Conservation (phyloP, 2,888 invertebrate species). For the Epistrophe grossulariae region DNA sequence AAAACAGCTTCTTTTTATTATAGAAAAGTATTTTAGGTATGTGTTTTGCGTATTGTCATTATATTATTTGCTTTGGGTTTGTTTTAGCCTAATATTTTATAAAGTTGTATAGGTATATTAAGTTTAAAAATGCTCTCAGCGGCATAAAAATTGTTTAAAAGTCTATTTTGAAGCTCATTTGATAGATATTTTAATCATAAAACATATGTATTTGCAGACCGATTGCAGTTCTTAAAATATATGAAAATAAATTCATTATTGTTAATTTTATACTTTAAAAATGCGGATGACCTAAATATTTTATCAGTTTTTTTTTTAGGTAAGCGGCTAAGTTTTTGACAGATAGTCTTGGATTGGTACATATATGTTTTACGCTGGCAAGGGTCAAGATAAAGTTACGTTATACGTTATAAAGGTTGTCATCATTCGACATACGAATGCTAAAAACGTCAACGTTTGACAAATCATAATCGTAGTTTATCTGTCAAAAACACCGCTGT, state of each 20-base stretch:
- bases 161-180: constrained; percentile 60
- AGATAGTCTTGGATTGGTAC: not conserved
- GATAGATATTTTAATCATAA: constrained; percentile 32
- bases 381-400: too few relatives aligned
- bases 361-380: not conserved
- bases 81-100: constrained; percentile 23
- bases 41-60: constrained; percentile 56
- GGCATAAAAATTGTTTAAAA: constrained; percentile 31
- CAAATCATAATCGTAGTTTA: not conserved
- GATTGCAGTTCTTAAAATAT: constrained; percentile 11
- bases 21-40: constrained; percentile 34
- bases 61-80: constrained; percentile 31
- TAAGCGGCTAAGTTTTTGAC: not conserved
- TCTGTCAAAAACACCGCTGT: not conserved
- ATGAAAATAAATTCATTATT: constrained; percentile 10
- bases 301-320: not conserved
- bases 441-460: not conserved
- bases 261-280: not conserved
- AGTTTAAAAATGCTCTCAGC: constrained; percentile 15
- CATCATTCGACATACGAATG: too few relatives aligned
- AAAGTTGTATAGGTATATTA: constrained; percentile 1
- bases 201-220: constrained; percentile 5
- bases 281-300: constrained; percentile 8
- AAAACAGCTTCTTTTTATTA: constrained; percentile 1
- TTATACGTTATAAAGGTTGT: too few relatives aligned